Conservation (phyloP, 2,797 vertebrate genomes). For the Choloepus didactylus region DNA sequence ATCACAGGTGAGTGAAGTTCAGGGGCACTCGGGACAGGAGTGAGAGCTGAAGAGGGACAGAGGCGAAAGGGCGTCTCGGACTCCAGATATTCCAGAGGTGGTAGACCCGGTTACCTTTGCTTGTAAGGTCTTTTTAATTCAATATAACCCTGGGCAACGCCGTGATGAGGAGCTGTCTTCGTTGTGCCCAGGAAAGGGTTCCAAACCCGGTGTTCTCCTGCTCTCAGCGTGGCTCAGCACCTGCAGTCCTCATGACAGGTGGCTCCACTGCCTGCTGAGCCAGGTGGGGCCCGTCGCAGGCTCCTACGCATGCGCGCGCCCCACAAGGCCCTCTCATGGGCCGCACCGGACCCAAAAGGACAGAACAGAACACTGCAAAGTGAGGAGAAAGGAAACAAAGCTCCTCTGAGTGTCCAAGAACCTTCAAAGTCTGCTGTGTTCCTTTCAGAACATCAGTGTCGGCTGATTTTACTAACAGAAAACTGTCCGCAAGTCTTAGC, state of each 20-base stretch:
- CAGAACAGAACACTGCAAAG: background rate
- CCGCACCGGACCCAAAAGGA: constrained; percentile 3
- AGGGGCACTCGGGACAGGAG: background rate
- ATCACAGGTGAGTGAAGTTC: background rate
- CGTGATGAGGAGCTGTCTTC: background rate
- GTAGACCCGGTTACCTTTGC: background rate
- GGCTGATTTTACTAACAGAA: constrained; percentile 67
- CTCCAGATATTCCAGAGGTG: background rate
- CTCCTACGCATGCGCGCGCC: background rate
- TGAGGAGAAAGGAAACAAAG: constrained; percentile 59
- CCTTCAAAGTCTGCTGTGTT: background rate
- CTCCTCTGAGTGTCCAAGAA: background rate
- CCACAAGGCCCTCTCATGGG: background rate
- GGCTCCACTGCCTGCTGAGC: fast-evolving
- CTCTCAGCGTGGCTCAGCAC: fast-evolving
- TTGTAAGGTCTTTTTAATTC: background rate
- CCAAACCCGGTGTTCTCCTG: background rate
- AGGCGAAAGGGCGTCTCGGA: background rate
- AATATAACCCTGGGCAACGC: background rate
- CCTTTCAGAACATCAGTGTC: constrained; percentile 27
- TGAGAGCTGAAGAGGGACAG: background rate
- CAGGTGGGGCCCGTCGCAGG: background rate
- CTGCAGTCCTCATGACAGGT: background rate
- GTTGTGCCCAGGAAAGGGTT: background rate
- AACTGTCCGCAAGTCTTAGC: constrained; percentile 78